phyloP scores from a whole-genome alignment of 1,140 invertebrate species.

The Pomacea maculata region DNA sequence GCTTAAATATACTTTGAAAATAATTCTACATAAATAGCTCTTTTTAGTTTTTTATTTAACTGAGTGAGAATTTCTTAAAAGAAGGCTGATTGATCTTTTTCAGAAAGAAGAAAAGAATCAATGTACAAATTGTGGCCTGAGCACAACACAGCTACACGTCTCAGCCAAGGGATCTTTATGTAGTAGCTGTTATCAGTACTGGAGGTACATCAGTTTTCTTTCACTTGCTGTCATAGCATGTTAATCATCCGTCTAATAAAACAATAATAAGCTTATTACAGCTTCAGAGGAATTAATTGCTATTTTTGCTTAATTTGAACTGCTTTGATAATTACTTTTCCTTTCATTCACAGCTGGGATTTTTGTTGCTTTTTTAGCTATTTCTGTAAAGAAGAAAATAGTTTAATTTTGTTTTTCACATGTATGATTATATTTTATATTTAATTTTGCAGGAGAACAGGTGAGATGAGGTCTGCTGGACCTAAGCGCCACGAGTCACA shows the following conservation, averaged over 20 bases:
- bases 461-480: conserved; percentile 77
- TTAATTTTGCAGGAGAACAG: conserved; percentile 74
- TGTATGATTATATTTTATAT: not conserved
- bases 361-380: no score
- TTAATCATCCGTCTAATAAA: no score
- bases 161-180: conserved; percentile 81
- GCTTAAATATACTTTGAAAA: no score
- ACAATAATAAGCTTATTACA: no score
- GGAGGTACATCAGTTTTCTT: conserved; percentile 71
- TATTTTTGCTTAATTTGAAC: no score
- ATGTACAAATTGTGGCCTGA: conserved; percentile 82
- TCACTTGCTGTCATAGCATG: no score
- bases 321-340: no score
- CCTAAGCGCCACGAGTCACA: conserved; percentile 68
- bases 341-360: no score
- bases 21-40: no score
- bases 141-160: conserved; percentile 76
- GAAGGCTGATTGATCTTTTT: not conserved
- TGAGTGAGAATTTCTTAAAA: not conserved
- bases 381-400: no score
- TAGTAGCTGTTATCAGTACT: conserved; percentile 82
- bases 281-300: no score
- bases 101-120: conserved; percentile 57
- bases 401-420: not conserved
- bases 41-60: not conserved